Base-by-base conservation (phyloP, 2,888 invertebrate species). In the Drosophila paranaensis region DNA sequence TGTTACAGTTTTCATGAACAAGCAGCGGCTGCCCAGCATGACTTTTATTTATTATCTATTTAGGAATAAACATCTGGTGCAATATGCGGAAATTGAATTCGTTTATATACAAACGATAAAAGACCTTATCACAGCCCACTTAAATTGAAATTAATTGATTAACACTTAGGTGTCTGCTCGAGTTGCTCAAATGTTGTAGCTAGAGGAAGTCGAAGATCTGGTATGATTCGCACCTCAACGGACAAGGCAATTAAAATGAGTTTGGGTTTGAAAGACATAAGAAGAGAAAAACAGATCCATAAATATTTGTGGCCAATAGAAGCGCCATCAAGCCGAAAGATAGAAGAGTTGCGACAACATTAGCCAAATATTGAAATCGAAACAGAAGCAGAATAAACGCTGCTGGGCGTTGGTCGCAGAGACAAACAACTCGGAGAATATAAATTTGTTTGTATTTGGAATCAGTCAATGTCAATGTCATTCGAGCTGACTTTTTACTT, bases 291-390 rank as follows among this genome's bases (percentile, higher is more conserved):
- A 33, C 20, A 46, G 46, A 58, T 57, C 62, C 60, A 84, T 69
- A 81, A 80, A 86, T 71, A 81, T 81, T 76, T 78, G 74, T 20
- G 83, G 83, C 83, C 68, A 61, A 60, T 63, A 73, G 68, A 25
- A 68, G 66, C 62, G 68, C 64, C 60, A 65, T 60, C 62, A 42
- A 56, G 51, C 57, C 37, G 35, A 33, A 60, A 67, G 54, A 61
- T 46, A 42, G 27, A 67, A 77, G 39, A 62, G 66, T n/a, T 57
- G 55, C 54, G 53, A 67, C 65, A 66, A 84, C 10, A 68, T 39
- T 42, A 37, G 48, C 20, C n/a, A 37, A 58, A 55, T 45, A 37
- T 54, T 25, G 40, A 58, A 51, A 33, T 54, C 27, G 33, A 73
- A 46, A 50, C 14, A 30, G 35, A 65, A 43, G 20, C 20, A 13